phyloP scores from a whole-genome alignment of 1,140 invertebrate species.

The Daktulosphaira vitifoliae region DNA sequence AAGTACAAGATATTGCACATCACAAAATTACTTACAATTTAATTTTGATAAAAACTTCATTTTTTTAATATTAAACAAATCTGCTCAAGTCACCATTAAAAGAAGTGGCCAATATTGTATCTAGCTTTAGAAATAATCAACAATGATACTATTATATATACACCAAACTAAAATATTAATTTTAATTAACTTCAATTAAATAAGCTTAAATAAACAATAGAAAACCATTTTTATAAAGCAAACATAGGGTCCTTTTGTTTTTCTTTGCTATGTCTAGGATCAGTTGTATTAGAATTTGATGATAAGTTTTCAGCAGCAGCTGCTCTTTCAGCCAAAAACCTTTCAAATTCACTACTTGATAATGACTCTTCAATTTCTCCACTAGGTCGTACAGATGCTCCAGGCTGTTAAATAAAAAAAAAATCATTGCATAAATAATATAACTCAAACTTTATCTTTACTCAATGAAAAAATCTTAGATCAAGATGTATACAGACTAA shows the following conservation, averaged over 20 bases:
- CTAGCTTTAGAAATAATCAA: too few relatives aligned
- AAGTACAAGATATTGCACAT: too few relatives aligned
- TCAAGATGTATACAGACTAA: constrained; percentile 13
- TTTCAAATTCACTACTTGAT: constrained; percentile 84
- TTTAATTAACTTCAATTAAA: too few relatives aligned
- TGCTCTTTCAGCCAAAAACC: constrained; percentile 80
- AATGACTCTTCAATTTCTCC: constrained; percentile 54
- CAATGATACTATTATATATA: too few relatives aligned
- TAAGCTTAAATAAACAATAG: too few relatives aligned
- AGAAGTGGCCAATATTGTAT: too few relatives aligned
- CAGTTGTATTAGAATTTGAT: neutral
- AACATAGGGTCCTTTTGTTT: constrained; percentile 33
- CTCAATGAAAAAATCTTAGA: constrained; percentile 5
- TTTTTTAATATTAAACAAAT: too few relatives aligned
- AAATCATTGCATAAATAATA: neutral
- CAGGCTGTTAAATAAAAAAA: neutral
- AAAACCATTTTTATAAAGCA: constrained; percentile 31
- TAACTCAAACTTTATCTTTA: neutral
- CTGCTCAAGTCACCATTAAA: too few relatives aligned
- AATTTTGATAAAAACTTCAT: too few relatives aligned
- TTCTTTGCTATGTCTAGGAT: constrained; percentile 1
- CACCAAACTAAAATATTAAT: too few relatives aligned
- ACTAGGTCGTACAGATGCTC: constrained; percentile 13
- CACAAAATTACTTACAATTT: too few relatives aligned
- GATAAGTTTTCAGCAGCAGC: constrained; percentile 63